Evolutionary conservation across 2,113 vertebrate genomes (phyloP).

Genomic region (Albula goreensis): DNA sequence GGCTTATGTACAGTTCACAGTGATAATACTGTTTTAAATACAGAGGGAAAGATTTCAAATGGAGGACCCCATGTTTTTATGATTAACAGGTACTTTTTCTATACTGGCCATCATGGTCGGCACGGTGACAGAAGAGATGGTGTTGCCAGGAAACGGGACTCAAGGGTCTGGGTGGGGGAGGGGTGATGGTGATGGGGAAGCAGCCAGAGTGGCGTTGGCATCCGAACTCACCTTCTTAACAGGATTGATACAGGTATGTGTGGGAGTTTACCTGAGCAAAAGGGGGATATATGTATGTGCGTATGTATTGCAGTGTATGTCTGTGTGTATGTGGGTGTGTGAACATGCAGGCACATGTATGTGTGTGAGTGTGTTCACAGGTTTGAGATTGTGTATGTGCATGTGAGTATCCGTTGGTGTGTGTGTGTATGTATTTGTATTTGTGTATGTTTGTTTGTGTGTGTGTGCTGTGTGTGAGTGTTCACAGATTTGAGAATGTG

Average conservation of each 20-base stretch:
- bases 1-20: no score
- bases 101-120: constrained; percentile 57
- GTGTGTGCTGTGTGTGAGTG: background rate
- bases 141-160: constrained; percentile 44
- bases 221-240: constrained; percentile 56
- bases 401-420: constrained; percentile 10
- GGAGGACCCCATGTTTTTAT: constrained; percentile 7
- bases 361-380: background rate
- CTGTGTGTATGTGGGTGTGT: background rate
- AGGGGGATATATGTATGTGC: background rate
- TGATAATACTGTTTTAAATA: no score
- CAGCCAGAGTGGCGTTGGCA: constrained; percentile 50
- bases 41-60: no score
- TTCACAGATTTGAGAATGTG: no score
- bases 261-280: background rate
- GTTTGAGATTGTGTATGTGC: background rate
- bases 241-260: constrained; percentile 58
- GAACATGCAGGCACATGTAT: background rate
- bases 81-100: constrained; percentile 51
- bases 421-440: background rate
- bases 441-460: background rate
- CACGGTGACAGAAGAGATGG: constrained; percentile 48
- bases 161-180: constrained; percentile 5
- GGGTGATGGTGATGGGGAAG: constrained; percentile 40
- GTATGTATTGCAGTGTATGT: background rate